Evolutionary conservation across 2,888 invertebrate species (phyloP), one percentile per base, ranked within the genome.

Genomic region (Ennomos quercinarius): DNA sequence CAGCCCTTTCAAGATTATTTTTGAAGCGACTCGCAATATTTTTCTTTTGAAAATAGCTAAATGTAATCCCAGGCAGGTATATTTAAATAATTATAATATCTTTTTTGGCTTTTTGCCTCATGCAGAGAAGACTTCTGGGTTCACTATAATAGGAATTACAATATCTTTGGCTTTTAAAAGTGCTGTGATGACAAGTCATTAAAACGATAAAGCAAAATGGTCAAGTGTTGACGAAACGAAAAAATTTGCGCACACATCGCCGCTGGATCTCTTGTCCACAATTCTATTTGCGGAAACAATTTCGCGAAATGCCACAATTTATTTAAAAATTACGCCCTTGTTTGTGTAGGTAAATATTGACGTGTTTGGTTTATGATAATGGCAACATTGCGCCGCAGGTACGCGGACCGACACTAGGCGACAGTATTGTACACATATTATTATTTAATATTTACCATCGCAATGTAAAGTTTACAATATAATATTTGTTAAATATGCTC

Each of bases 261-360:
- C 78, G 78, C 58, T 10, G 78, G 77, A 74, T 74, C 84, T 84
- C 84, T 80, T 81, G 88, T 86, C 86, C 90, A 86, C 87, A 87
- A 81, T 86, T 82, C 80, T 91, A 89, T 92, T 92, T 91, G 91
- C 86, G 87, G 83, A 88, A 91, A 86, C 90, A 91, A 90, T 92
- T 92, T 92, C 81, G 90, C 91, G 82, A 91, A 91, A 91, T 90
- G 89, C 90, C 91, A 92, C 93, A 93, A 93, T 93, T 91, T 92
- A 92, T 93, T 93, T 92, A 93, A 93, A 93, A 93, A 93, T 92
- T 92, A 93, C 91, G 80, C 88, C 91, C 91, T 90, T 92, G 92
- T 91, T 92, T 92, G 91, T 91, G 84, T 86, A 84, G 79, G 84
- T 86, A 91, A 93, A 93, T 93, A 93, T 93, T 93, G 89, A 89